Evolutionary conservation across 2,113 vertebrate species (phyloP), one percentile per base, ranked within the genome.

Genomic region (Ahaetulla prasina): DNA sequence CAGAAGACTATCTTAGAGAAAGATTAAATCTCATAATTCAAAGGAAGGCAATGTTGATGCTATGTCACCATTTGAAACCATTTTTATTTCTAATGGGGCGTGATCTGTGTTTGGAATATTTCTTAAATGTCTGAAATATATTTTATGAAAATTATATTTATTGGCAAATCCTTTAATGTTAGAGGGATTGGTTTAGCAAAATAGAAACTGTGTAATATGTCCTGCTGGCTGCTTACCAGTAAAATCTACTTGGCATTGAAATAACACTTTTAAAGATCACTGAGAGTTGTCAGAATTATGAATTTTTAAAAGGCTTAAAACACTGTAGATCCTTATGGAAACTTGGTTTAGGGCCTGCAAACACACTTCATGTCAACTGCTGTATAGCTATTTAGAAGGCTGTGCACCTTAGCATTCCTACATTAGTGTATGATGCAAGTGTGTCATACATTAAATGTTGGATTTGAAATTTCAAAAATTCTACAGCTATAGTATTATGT

Each of bases 181-280:
- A 89, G 88, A 63, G 93, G 92, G 94, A 93, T 91, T 92, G 92
- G 94, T 96, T 90, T 91, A 96, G 94, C 94, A 93, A 95, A 0
- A 84, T 94, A 95, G 95, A 93, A 95, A 84, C 92, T 90, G 85
- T 95, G 94, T 94, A 92, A 90, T 91, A 95, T 93, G 80, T 91
- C 92, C 96, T 92, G 94, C 91, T 96, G 95, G 94, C 94, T 91
- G 52, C 94, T 95, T 94, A 4, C 45, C 30, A 60, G 14, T 89
- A 43, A 89, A 88, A 87, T 89, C 25, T 22, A 47, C 25, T 47
- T 88, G 6, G 94, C 94, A 95, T 95, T 96, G 95, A 96, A 89
- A 92, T 93, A 94, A 92, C 95, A 95, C 91, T 94, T 27, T 95
- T 96, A 94, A 96, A 94, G 94, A 91, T 95, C 94, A 96, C 94